Conservation (phyloP, 2,888 invertebrate species). For the Euplexia lucipara region DNA sequence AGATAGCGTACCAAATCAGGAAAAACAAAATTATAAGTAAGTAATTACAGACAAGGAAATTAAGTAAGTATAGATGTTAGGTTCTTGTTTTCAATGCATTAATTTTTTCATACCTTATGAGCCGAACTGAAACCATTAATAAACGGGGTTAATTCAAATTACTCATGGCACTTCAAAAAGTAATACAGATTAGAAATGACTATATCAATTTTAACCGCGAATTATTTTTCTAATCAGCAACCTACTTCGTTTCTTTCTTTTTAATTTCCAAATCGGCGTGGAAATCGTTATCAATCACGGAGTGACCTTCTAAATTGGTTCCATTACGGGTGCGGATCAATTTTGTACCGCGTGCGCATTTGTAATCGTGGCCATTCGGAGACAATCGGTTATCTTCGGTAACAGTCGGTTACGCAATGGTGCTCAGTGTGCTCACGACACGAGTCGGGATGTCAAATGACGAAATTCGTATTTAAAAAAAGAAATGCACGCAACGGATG, state of each 20-base stretch:
- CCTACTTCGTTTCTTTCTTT: constrained; percentile 25
- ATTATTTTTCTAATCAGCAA: constrained; percentile 35
- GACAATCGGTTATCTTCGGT: constrained; percentile 53
- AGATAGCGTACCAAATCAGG: too few relatives aligned
- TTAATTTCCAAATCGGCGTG: constrained; percentile 55
- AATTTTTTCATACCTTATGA: background rate
- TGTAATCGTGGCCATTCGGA: constrained; percentile 51
- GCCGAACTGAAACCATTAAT: constrained; percentile 9
- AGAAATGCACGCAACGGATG: constrained; percentile 3
- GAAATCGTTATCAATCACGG: constrained; percentile 53
- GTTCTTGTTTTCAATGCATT: background rate
- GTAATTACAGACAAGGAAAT: too few relatives aligned
- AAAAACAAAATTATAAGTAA: too few relatives aligned
- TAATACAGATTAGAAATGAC: background rate
- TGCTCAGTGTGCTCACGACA: constrained; percentile 22
- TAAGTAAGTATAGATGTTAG: too few relatives aligned
- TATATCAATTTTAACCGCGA: constrained; percentile 19
- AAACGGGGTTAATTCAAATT: constrained; percentile 11
- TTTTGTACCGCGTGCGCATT: constrained; percentile 42
- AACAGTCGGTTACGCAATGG: constrained; percentile 32
- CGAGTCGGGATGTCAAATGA: constrained; percentile 32
- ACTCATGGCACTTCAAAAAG: constrained; percentile 6
- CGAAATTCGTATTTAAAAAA: constrained; percentile 27
- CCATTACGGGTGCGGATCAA: constrained; percentile 57
- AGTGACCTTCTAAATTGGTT: constrained; percentile 61